These are phyloP conservation scores for Saguinus imperator DNA, from an alignment of 2,113 vertebrate genomes.

Conservation along the genomic window DNA sequence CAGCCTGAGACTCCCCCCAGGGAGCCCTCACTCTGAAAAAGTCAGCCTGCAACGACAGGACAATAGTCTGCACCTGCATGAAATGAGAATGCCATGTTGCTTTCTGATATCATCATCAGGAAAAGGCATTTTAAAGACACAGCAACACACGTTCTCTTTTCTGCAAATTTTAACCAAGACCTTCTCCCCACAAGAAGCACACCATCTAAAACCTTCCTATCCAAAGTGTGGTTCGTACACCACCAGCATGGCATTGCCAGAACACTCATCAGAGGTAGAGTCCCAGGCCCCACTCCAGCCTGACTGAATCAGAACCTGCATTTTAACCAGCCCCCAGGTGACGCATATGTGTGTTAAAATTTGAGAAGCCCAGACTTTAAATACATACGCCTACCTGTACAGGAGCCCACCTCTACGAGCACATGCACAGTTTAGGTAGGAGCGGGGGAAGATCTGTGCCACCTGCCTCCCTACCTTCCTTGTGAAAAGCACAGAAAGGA, in stretches of 20 bases:
- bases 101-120: background rate
- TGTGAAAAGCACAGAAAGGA: background rate
- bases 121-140: background rate
- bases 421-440: rapidly evolving
- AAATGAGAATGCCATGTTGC: background rate
- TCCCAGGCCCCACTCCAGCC: background rate
- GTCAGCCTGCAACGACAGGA: rapidly evolving
- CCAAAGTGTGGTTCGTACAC: rapidly evolving
- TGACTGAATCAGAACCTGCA: background rate
- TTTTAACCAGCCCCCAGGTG: background rate
- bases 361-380: background rate
- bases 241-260: rapidly evolving
- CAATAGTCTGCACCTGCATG: rapidly evolving
- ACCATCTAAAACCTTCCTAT: background rate
- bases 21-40: background rate
- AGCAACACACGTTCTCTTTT: background rate
- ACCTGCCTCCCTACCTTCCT: background rate
- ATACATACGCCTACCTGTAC: too few species aligned
- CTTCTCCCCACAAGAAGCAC: background rate
- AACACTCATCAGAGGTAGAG: background rate
- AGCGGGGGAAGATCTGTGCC: too few species aligned
- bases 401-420: background rate
- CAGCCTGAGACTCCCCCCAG: background rate
- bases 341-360: background rate
- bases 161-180: background rate